Evolutionary conservation across 2,888 invertebrate genomes (phyloP).

Genomic region (Leucoptera coffeella): DNA sequence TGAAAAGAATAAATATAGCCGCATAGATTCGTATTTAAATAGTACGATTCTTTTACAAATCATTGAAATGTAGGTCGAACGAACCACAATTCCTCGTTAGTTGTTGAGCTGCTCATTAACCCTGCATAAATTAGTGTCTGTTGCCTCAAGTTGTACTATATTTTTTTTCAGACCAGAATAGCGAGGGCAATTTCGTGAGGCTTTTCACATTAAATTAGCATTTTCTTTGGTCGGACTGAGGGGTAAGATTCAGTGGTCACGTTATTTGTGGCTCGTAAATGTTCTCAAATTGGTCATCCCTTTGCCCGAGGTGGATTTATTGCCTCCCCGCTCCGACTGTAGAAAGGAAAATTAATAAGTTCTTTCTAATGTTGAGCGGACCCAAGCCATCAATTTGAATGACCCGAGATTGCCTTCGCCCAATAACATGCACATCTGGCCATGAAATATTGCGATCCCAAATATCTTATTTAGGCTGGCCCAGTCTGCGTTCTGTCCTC

Average conservation of each 20-base stretch:
- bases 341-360: slow-evolving; percentile 54
- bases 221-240: slow-evolving; percentile 27
- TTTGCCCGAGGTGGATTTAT: slow-evolving; percentile 53
- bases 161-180: too few relatives aligned
- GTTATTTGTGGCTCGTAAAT: slow-evolving; percentile 55
- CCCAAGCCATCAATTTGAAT: slow-evolving; percentile 52
- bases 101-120: too few relatives aligned
- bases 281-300: slow-evolving; percentile 55
- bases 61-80: too few relatives aligned
- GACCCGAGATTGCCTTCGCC: slow-evolving; percentile 39
- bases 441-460: slow-evolving; percentile 38
- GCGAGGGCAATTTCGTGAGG: slow-evolving; percentile 41
- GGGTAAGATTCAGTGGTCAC: slow-evolving; percentile 50
- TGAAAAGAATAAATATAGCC: too few relatives aligned
- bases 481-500: neutral
- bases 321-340: slow-evolving; percentile 49
- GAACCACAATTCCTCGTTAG: too few relatives aligned
- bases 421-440: slow-evolving; percentile 30
- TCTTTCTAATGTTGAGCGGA: slow-evolving; percentile 51
- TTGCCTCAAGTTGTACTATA: too few relatives aligned
- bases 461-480: slow-evolving; percentile 18
- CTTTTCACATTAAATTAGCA: slow-evolving; percentile 49
- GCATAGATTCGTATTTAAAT: too few relatives aligned
- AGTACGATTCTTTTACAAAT: too few relatives aligned
- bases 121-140: too few relatives aligned